These are phyloP conservation scores for Sinodicranocentrus sp. DNA, from an alignment of 2,888 invertebrate species.

Conservation along the genomic window DNA sequence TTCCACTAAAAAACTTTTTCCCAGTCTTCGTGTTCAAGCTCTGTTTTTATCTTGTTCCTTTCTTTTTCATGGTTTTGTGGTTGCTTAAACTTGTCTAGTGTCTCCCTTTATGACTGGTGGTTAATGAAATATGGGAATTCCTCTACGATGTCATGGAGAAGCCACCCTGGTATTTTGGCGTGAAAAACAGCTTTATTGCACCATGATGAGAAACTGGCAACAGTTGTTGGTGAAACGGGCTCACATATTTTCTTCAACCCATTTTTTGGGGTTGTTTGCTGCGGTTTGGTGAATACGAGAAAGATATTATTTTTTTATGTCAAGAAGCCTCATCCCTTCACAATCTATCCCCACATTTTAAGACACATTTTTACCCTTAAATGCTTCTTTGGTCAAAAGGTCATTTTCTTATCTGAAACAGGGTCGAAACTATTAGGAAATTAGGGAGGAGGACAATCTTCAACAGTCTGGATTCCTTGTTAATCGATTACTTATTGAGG, in stretches of 20 bases:
- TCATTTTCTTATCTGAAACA: background rate
- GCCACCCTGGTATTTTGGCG: constrained; percentile 39
- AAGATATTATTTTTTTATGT: too few relatives aligned
- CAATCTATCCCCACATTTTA: too few relatives aligned
- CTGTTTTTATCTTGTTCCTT: constrained; percentile 1
- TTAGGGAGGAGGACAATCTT: too few relatives aligned
- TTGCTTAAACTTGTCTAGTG: constrained; percentile 51
- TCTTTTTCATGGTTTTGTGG: constrained; percentile 56
- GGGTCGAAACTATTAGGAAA: background rate
- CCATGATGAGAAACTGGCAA: constrained; percentile 38
- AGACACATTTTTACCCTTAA: background rate
- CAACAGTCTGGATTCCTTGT: too few relatives aligned
- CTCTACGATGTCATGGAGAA: constrained; percentile 56
- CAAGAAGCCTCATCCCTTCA: too few relatives aligned
- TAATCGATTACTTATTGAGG: too few relatives aligned
- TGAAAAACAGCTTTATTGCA: constrained; percentile 33
- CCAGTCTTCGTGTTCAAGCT: too few relatives aligned
- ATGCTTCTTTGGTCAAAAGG: background rate
- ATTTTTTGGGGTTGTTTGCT: too few relatives aligned
- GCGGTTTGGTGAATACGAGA: too few relatives aligned
- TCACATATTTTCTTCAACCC: too few relatives aligned
- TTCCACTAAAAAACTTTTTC: constrained; percentile 26
- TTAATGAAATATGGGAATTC: constrained; percentile 58
- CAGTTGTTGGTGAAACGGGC: constrained; percentile 20
- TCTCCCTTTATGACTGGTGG: constrained; percentile 57